Evolutionary conservation across 35 echinoderm and acorn worm species (phyloP), one percentile per base, ranked within the genome.

Genomic region (Hemicentrotus pulcherrimus): DNA sequence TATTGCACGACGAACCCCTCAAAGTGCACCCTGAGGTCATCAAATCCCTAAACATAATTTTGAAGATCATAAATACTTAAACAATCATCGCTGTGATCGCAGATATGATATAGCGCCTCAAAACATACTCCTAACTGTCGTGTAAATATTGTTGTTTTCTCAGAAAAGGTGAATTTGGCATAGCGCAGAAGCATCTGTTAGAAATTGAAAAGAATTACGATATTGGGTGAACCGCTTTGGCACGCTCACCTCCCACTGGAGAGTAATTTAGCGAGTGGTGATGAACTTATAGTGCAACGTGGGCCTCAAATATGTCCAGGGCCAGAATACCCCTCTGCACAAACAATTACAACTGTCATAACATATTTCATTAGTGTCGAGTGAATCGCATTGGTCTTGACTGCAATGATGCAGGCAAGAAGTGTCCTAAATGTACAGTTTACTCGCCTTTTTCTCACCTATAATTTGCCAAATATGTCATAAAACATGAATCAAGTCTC

Each of bases 261-360:
- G 65, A 28, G 65, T 78, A 22, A n/a, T 28, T 78, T 22, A 78
- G 28, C 18, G 65, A 78, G 65, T 78, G 65, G n/a, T 78, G 65
- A 78, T n/a, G 65, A 78, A 78, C 65, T 78, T 78, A 78, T 78
- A 78, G 24, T n/a, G n/a, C 65, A 5, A n/a, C 65, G 28, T 78
- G 65, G 65, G 28, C 65, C 65, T 28, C 65, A 78, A 78, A 28
- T 78, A 78, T 78, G 65, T n/a, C 65, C 19, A 6, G 6, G 65
- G 65, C 7, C 19, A 78, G 24, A 78, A 78, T 24, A 16, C 7
- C 65, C n/a, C 19, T 78, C 65, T 78, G 19, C 65, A n/a, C 65
- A 78, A 78, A 78, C 65, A 78, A 78, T 78, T 78, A 78, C 65
- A 78, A 78, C 65, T 78, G 65, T 78, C 65, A 78, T 78, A 78